Evolutionary conservation across 2,888 invertebrate species (phyloP).

Genomic region (Phania funesta): DNA sequence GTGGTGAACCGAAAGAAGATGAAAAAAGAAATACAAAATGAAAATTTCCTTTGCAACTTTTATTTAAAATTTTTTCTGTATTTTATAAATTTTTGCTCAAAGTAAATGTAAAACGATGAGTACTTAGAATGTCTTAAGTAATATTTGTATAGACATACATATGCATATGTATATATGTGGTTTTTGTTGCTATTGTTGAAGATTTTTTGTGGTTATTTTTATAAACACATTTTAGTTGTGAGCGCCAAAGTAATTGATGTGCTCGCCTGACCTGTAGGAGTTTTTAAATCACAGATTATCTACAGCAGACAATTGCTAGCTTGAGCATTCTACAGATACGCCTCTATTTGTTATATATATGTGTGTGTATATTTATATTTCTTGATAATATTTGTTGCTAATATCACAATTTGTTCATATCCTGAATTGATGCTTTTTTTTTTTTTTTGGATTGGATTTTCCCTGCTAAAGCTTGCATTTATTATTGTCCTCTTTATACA

Average conservation of each 20-base stretch:
- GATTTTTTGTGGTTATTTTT: background rate
- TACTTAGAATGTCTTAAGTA: constrained; percentile 45
- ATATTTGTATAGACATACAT: background rate
- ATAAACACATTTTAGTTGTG: constrained; percentile 62
- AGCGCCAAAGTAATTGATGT: constrained; percentile 80
- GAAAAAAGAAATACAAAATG: background rate
- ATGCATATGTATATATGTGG: background rate
- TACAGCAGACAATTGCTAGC: constrained; percentile 77
- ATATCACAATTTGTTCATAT: constrained; percentile 27
- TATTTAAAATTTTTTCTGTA: constrained; percentile 16
- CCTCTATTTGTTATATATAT: constrained; percentile 67
- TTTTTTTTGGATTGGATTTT: background rate
- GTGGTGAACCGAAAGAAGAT: background rate
- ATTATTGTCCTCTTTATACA: constrained; percentile 59
- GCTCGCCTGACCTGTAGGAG: constrained; percentile 79
- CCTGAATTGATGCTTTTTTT: background rate
- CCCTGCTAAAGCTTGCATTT: constrained; percentile 46
- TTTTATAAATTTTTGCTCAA: constrained; percentile 22
- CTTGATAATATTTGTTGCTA: constrained; percentile 3
- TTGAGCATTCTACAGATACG: constrained; percentile 68
- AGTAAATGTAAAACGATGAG: constrained; percentile 24
- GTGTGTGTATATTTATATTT: constrained; percentile 18
- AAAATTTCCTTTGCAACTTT: constrained; percentile 21
- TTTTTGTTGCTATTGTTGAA: background rate
- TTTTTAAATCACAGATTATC: constrained; percentile 79